Percentiles rank a stretch among this genome's conserved stretches.
These are phyloP conservation scores for Drosophila macrothrix DNA, from an alignment of 2,888 invertebrate genomes.

Conservation along the genomic window DNA sequence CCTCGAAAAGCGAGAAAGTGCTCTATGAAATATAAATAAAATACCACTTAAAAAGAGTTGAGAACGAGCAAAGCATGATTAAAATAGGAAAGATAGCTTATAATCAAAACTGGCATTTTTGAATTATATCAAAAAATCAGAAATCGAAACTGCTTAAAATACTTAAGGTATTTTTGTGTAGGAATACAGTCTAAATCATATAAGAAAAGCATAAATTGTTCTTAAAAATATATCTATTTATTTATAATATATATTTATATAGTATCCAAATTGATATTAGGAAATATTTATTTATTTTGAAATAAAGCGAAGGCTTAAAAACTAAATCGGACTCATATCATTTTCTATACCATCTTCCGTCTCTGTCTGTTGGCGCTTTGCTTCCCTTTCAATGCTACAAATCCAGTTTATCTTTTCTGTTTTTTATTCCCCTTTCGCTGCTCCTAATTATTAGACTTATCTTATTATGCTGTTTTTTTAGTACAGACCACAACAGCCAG, in stretches of 20 bases:
- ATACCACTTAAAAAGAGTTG: neutral
- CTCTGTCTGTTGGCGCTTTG: neutral
- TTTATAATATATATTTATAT: too few species aligned
- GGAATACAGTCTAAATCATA: rapidly evolving
- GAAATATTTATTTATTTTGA: neutral
- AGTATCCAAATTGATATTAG: too few species aligned
- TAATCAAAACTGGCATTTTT: neutral
- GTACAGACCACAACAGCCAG: conserved; percentile 11
- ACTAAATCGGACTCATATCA: neutral
- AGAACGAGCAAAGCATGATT: neutral
- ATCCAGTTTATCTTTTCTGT: neutral
- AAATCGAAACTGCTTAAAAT: rapidly evolving
- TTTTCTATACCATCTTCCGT: neutral
- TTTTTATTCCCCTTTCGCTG: neutral
- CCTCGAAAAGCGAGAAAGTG: neutral
- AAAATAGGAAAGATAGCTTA: neutral
- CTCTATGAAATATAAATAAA: neutral
- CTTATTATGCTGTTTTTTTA: conserved; percentile 1
- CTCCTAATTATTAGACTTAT: conserved; percentile 9
- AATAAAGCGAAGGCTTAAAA: neutral
- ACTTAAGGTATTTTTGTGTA: too few species aligned
- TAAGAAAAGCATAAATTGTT: neutral
- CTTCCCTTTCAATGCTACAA: neutral
- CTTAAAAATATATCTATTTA: too few species aligned
- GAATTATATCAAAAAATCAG: rapidly evolving